Evolutionary conservation across 2,888 invertebrate genomes (phyloP).

Genomic region (Nycteola revayana): DNA sequence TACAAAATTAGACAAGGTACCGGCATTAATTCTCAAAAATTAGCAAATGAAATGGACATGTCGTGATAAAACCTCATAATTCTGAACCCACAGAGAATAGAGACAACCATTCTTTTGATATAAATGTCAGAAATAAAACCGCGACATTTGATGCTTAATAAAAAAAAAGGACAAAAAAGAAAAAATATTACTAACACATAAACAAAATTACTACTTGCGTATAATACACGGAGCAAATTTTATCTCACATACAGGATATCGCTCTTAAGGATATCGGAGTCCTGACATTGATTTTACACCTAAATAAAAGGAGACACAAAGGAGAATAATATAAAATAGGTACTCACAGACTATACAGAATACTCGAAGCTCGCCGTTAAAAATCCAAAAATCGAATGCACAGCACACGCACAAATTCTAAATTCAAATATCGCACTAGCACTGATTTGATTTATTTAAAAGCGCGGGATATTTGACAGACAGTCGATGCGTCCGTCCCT

Average conservation of each 20-base stretch:
- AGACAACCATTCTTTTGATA: conserved; percentile 16
- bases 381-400: conserved; percentile 31
- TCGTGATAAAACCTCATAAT: conserved; percentile 29
- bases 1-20: conserved; percentile 12
- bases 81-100: conserved; percentile 17
- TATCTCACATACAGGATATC: neutral
- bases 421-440: conserved; percentile 25
- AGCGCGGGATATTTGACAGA: conserved; percentile 30
- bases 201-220: neutral
- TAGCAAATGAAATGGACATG: conserved; percentile 31
- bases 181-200: neutral
- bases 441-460: conserved; percentile 17
- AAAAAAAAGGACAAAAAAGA: neutral
- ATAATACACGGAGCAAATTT: too few species aligned
- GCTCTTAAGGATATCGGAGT: conserved; percentile 13
- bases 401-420: conserved; percentile 25
- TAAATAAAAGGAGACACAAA: conserved; percentile 10
- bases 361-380: conserved; percentile 13
- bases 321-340: neutral
- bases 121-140: conserved; percentile 13
- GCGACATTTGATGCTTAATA: conserved; percentile 2
- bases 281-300: conserved; percentile 15
- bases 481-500: conserved; percentile 19
- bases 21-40: conserved; percentile 18
- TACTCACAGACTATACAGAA: conserved; percentile 25